Conservation (phyloP, 1,140 invertebrate species). For the Eriosoma lanigerum region DNA sequence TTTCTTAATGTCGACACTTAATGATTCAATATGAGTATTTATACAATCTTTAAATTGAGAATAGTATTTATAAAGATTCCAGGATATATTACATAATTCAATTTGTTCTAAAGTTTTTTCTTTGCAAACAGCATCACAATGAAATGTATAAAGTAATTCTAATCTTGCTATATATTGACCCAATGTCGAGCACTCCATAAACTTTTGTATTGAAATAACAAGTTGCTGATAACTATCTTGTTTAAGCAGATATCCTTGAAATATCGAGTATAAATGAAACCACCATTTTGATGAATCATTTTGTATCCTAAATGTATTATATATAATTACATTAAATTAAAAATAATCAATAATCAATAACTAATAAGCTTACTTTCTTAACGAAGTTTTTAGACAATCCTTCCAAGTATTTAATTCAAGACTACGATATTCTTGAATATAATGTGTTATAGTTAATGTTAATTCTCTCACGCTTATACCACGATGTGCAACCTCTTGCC, state of each 20-base stretch:
- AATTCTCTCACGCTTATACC: conserved; percentile 78
- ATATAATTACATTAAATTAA: conserved; percentile 8
- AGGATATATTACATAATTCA: conserved; percentile 70
- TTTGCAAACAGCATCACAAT: conserved; percentile 65
- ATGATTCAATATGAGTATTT: conserved; percentile 65
- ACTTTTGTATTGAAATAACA: conserved; percentile 70
- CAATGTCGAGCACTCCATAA: conserved; percentile 81
- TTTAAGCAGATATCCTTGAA: conserved; percentile 60
- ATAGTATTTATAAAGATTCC: conserved; percentile 87
- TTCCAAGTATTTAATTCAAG: conserved; percentile 87
- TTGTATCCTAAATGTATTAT: conserved; percentile 63
- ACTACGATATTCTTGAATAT: conserved; percentile 89
- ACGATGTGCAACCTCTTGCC: conserved; percentile 88
- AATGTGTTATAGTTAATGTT: conserved; percentile 70
- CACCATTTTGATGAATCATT: conserved; percentile 78
- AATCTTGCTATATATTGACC: conserved; percentile 81
- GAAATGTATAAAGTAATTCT: conserved; percentile 75
- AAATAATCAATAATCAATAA: neutral
- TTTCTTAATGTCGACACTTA: conserved; percentile 82
- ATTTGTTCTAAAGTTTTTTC: conserved; percentile 57
- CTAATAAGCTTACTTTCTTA: conserved; percentile 59
- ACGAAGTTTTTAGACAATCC: conserved; percentile 62
- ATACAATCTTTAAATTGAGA: conserved; percentile 73
- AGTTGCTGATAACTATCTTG: conserved; percentile 57
- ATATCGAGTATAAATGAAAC: conserved; percentile 80